These are phyloP conservation scores for Eustalomyia histrio DNA, from an alignment of 2,888 invertebrate genomes.

Conservation along the genomic window DNA sequence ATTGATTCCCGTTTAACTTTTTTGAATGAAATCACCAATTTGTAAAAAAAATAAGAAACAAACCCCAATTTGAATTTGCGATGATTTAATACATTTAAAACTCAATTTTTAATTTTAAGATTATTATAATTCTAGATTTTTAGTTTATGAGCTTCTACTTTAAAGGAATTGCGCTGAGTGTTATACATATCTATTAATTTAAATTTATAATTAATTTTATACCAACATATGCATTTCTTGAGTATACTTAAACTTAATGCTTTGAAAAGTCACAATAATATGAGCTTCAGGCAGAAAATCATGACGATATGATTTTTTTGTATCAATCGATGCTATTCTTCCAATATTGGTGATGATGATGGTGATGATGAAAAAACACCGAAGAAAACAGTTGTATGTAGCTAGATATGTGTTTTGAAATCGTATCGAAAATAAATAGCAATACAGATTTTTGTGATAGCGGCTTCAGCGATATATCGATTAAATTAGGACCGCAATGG, in stretches of 20 bases:
- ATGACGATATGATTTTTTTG: neutral
- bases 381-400: slow-evolving; percentile 15
- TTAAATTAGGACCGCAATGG: slow-evolving; percentile 67
- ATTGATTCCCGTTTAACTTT: too few species aligned
- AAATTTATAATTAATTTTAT: too few species aligned
- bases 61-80: too few species aligned
- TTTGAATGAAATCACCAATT: too few species aligned
- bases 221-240: too few species aligned
- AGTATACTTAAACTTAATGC: neutral
- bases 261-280: neutral
- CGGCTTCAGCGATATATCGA: slow-evolving; percentile 61
- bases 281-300: neutral
- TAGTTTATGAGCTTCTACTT: too few species aligned
- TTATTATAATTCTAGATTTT: too few species aligned
- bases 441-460: slow-evolving; percentile 63
- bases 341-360: neutral
- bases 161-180: too few species aligned
- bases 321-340: neutral
- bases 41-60: too few species aligned
- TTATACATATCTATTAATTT: too few species aligned
- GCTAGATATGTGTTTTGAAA: slow-evolving; percentile 11
- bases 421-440: slow-evolving; percentile 65
- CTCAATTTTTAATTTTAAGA: too few species aligned
- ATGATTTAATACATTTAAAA: too few species aligned
- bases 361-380: slow-evolving; percentile 21